A percentile compares a stretch with the other conserved stretches of the same genome.
Conservation (phyloP, 1,140 invertebrate genomes). For the Pollicipes pollicipes region DNA sequence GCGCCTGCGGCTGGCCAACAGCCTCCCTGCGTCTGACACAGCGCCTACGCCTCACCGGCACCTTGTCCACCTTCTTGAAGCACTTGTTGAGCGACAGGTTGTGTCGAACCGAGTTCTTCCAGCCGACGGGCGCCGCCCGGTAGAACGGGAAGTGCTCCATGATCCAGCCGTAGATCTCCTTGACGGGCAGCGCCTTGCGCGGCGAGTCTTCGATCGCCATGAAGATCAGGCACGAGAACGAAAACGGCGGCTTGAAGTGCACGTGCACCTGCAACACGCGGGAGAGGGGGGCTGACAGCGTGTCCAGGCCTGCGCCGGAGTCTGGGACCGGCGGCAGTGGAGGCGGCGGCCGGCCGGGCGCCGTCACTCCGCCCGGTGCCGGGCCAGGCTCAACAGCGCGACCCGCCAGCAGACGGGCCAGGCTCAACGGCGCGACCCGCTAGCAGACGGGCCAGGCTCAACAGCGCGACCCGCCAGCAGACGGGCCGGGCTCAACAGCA, state of each 20-base stretch:
- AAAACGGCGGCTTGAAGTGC: constrained; percentile 81
- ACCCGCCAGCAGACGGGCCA: too few relatives aligned
- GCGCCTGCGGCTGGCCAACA: too few relatives aligned
- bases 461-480: too few relatives aligned
- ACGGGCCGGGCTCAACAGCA: too few relatives aligned
- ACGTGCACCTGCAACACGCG: constrained; percentile 41
- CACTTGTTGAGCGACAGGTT: constrained; percentile 41
- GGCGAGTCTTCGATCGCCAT: constrained; percentile 90
- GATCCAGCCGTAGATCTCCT: constrained; percentile 97
- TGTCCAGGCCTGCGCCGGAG: too few relatives aligned
- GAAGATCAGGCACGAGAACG: constrained; percentile 87
- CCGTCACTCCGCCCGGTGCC: background rate
- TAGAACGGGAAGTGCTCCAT: constrained; percentile 42
- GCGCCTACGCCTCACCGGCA: constrained; percentile 38
- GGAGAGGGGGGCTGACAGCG: background rate
- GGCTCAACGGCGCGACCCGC: too few relatives aligned
- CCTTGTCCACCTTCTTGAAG: constrained; percentile 33
- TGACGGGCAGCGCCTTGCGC: constrained; percentile 73
- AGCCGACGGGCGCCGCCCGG: constrained; percentile 40
- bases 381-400: too few relatives aligned
- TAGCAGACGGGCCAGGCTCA: too few relatives aligned
- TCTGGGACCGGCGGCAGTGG: too few relatives aligned
- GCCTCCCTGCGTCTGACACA: too few relatives aligned
- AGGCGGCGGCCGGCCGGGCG: too few relatives aligned
- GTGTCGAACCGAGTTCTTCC: constrained; percentile 46